Base-by-base conservation (phyloP, 1,140 invertebrate genomes). In the Drosophila ercepeae region DNA sequence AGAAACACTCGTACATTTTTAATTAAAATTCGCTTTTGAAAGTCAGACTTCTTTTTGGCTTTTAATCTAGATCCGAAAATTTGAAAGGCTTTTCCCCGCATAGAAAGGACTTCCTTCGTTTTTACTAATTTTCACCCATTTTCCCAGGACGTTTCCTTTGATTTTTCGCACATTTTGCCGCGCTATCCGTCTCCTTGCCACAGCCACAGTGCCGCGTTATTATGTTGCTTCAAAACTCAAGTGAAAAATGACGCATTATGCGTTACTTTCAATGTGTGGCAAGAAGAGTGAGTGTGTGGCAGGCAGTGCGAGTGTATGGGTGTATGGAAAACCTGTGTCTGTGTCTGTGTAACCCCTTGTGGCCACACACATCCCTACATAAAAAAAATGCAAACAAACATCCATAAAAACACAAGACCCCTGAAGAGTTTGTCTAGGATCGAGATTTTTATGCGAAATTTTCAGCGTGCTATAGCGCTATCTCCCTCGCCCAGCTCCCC, bases 171-270 rank as follows among this genome's bases (percentile, higher is more conserved):
- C n/a, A 49, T 61, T 61, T 54, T 64, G 58, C 72, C 42, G 42
- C 51, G 44, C 41, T 69, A 44, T 65, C 41, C n/a, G n/a, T 68
- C 36, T 21, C 36, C 51, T 60, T 21, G 27, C 6, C n/a, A n/a
- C n/a, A n/a, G n/a, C n/a, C n/a, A n/a, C n/a, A n/a, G n/a, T 42
- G 42, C 59, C 58, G 70, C 39, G 70, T 75, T 78, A 77, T 70
- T 75, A 75, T 81, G 72, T 55, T 69, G 68, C 64, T n/a, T n/a
- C n/a, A n/a, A n/a, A n/a, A n/a, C n/a, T 83, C 74, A 75, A 84
- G 75, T 78, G 75, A 78, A 84, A 83, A 78, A 83, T 75, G 64
- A 83, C 78, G 75, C 78, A 83, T 83, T 78, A 75, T 83, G 70
- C 64, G 75, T 63, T 79, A 71, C 51, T 64, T 65, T 79, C 48